A percentile compares a stretch with the other conserved stretches of the same genome.
These are phyloP conservation scores for Channallabes apus DNA, from an alignment of 2,797 vertebrate species.

Conservation along the genomic window DNA sequence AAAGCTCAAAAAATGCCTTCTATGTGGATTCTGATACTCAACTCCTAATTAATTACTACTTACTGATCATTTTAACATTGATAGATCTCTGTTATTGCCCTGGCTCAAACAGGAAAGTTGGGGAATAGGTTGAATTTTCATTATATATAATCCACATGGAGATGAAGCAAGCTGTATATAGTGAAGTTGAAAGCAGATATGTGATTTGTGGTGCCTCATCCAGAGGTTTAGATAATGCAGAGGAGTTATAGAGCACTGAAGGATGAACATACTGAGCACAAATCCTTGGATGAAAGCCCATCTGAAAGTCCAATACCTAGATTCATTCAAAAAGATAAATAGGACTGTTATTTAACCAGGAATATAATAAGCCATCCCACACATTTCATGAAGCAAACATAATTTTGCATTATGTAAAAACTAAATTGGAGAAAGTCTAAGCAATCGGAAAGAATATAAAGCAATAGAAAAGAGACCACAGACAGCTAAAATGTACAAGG, in stretches of 20 bases:
- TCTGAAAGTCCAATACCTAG: background rate
- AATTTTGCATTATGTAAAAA: conserved; percentile 56
- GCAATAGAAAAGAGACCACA: conserved; percentile 49
- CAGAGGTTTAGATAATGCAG: conserved; percentile 53
- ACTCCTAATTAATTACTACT: background rate
- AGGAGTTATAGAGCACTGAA: conserved; percentile 39
- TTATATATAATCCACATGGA: background rate
- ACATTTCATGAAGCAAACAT: conserved; percentile 43
- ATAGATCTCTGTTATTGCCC: conserved; percentile 4
- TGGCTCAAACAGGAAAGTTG: background rate
- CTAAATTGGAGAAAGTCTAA: conserved; percentile 46
- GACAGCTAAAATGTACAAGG: conserved; percentile 56
- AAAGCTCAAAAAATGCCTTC: background rate
- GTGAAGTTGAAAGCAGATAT: conserved; percentile 3
- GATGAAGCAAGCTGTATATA: background rate
- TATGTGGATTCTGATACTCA: background rate
- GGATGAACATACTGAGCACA: background rate
- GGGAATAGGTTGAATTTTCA: background rate
- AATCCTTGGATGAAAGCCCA: conserved; percentile 13
- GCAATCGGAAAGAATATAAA: conserved; percentile 8
- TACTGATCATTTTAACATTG: background rate
- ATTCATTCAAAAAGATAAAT: conserved; percentile 35
- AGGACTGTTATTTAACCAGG: conserved; percentile 8
- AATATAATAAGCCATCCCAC: background rate
- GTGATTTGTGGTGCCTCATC: conserved; percentile 42